Conservation (phyloP, 1,140 invertebrate genomes). For the Drosophila littoralis region DNA sequence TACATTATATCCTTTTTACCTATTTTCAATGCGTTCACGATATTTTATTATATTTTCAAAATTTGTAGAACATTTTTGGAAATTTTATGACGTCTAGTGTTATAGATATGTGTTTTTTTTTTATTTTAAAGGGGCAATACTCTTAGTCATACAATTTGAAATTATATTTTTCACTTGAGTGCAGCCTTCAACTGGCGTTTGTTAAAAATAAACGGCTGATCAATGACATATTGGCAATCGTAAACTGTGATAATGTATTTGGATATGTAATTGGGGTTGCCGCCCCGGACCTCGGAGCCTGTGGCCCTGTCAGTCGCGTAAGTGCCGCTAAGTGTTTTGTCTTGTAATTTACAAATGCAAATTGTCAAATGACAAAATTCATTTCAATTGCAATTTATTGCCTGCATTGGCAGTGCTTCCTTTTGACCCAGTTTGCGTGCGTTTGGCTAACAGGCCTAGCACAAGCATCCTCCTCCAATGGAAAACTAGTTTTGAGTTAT, state of each 20-base stretch:
- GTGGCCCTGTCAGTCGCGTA: conserved; percentile 46
- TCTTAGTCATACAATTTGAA: not conserved
- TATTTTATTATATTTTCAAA: not conserved
- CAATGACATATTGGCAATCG: conserved; percentile 39
- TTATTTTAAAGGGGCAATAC: not conserved
- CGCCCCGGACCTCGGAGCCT: conserved; percentile 44
- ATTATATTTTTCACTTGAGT: conserved; percentile 30
- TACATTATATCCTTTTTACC: no score
- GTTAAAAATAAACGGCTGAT: conserved; percentile 35
- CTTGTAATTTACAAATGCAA: conserved; percentile 77
- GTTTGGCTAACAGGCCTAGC: conserved; percentile 18
- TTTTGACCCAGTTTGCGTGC: conserved; percentile 52
- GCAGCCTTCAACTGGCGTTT: conserved; percentile 16
- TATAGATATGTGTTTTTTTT: no score
- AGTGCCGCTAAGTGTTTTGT: conserved; percentile 75
- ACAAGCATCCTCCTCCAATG: conserved; percentile 46
- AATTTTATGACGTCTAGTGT: no score
- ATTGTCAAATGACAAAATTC: conserved; percentile 74
- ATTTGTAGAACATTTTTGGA: no score
- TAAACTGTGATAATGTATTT: conserved; percentile 43
- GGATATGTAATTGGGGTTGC: conserved; percentile 54
- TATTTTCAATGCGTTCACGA: no score
- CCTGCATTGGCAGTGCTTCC: conserved; percentile 64
- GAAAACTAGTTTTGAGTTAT: conserved; percentile 61
- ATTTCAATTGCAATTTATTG: conserved; percentile 73